Evolutionary conservation across 2,797 vertebrate species (phyloP).

Genomic region (Falco columbarius): DNA sequence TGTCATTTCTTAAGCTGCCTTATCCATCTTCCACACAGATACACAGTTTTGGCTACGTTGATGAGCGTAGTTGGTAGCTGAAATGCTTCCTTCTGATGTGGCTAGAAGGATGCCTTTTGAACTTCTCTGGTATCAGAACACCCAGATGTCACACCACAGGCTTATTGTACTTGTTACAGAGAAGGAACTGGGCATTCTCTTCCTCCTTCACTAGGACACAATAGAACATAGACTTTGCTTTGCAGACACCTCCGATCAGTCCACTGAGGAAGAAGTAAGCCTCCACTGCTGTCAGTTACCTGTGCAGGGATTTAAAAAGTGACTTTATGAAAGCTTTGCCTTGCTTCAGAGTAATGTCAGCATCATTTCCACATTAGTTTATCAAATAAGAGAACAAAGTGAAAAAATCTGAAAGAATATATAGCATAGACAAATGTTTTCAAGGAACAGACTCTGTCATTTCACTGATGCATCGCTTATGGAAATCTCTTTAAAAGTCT

Average conservation of each 20-base stretch:
- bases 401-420: not conserved
- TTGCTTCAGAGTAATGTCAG: not conserved
- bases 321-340: not conserved
- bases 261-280: too few species aligned
- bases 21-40: not conserved
- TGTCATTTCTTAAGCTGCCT: not conserved
- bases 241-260: not conserved
- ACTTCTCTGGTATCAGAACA: not conserved
- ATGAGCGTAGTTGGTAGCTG: not conserved
- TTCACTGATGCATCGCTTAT: not conserved
- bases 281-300: not conserved
- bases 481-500: not conserved
- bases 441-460: not conserved
- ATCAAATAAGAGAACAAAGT: not conserved
- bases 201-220: not conserved
- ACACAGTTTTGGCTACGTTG: not conserved
- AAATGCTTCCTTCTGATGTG: not conserved
- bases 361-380: not conserved
- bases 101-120: not conserved
- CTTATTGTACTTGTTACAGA: not conserved
- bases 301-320: not conserved
- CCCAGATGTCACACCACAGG: accelerated
- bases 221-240: not conserved
- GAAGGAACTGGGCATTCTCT: not conserved
- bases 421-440: not conserved